A percentile compares a stretch with the other conserved stretches of the same genome.
These are phyloP conservation scores for Ylistrum balloti DNA, from an alignment of 1,140 invertebrate species.

Conservation along the genomic window DNA sequence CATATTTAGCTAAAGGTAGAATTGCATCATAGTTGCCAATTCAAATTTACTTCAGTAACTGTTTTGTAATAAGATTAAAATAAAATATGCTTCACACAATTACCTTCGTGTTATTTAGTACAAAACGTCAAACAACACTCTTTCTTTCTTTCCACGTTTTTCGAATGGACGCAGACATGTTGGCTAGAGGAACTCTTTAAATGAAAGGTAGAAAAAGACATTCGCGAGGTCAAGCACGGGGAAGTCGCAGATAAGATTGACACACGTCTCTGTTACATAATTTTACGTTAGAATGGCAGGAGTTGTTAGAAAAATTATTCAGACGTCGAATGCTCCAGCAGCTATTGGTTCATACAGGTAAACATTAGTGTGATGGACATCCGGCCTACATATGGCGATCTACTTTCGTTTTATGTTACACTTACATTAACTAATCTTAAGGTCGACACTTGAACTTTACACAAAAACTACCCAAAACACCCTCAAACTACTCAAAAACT, in stretches of 20 bases:
- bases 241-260: not conserved
- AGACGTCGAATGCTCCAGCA: constrained; percentile 84
- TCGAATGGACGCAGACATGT: constrained; percentile 62
- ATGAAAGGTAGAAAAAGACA: constrained; percentile 36
- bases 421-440: too few relatives aligned
- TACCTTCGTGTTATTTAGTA: not conserved
- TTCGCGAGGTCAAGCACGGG: not conserved
- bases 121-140: not conserved
- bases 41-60: too few relatives aligned
- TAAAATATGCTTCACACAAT: too few relatives aligned
- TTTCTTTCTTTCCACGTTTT: not conserved
- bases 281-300: constrained; percentile 68
- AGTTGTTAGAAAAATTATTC: constrained; percentile 79
- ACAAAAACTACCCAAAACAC: too few relatives aligned
- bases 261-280: not conserved
- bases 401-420: not conserved
- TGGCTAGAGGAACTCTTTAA: constrained; percentile 48
- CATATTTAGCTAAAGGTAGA: too few relatives aligned
- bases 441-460: too few relatives aligned
- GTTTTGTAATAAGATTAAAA: too few relatives aligned
- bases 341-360: constrained; percentile 89
- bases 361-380: too few relatives aligned
- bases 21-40: too few relatives aligned
- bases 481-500: too few relatives aligned
- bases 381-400: constrained; percentile 47